A percentile compares a stretch with the other conserved stretches of the same genome.
phyloP scores from a whole-genome alignment of 2,888 invertebrate species.

The Troides helena region DNA sequence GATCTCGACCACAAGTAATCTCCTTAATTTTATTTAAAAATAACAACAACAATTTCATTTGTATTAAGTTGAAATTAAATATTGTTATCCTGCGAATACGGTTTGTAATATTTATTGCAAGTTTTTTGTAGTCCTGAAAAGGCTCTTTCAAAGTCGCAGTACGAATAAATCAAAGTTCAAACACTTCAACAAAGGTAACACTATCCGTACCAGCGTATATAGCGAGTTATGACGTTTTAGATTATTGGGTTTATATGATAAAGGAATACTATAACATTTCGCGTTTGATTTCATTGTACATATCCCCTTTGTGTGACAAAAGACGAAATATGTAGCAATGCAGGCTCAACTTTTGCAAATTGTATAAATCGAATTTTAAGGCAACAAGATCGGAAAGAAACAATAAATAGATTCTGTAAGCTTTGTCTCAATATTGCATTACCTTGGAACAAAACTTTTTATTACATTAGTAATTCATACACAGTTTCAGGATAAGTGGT shows the following conservation, averaged over 20 bases:
- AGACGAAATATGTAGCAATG: not conserved
- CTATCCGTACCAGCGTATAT: constrained; percentile 5
- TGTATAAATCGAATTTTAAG: not conserved
- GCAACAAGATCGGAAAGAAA: not conserved
- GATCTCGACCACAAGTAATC: too few relatives aligned
- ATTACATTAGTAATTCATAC: too few relatives aligned
- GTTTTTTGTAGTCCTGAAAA: constrained; percentile 8
- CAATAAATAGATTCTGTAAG: not conserved
- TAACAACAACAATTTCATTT: not conserved
- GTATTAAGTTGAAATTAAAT: not conserved
- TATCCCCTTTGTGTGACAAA: constrained; percentile 2
- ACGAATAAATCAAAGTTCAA: constrained; percentile 25
- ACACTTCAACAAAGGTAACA: constrained; percentile 18
- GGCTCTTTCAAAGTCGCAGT: constrained; percentile 1
- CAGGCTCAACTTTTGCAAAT: not conserved
- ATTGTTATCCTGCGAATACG: not conserved
- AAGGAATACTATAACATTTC: constrained; percentile 19
- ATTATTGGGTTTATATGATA: constrained; percentile 26
- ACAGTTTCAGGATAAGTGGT: too few relatives aligned
- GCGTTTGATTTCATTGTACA: constrained; percentile 17
- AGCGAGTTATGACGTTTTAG: constrained; percentile 16
- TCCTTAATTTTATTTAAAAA: too few relatives aligned
- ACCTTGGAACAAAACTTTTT: too few relatives aligned
- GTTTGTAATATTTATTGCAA: constrained; percentile 10
- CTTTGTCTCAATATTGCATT: too few relatives aligned